Percentiles rank a stretch among this genome's conserved stretches.
Conservation (phyloP, 2,888 invertebrate genomes). For the Spialia ferax region DNA sequence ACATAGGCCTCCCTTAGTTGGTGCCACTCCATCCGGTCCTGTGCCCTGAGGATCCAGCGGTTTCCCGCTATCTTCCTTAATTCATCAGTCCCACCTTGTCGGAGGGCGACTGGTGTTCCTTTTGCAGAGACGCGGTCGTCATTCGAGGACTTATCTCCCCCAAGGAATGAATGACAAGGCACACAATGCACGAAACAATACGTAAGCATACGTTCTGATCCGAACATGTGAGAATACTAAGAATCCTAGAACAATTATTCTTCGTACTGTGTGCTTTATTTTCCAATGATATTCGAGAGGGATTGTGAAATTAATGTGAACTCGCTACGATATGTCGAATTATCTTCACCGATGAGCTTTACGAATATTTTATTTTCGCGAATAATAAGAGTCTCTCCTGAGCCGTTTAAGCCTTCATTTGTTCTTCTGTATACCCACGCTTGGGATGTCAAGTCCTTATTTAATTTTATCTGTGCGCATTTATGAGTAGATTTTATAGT, state of each 20-base stretch:
- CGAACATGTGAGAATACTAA: background rate
- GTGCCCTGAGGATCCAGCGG: too few relatives aligned
- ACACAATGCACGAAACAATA: background rate
- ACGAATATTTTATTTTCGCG: slow-evolving; percentile 34
- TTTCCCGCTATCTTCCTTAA: too few relatives aligned
- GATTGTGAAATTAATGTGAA: slow-evolving; percentile 38
- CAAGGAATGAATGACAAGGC: too few relatives aligned
- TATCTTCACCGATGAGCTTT: slow-evolving; percentile 34
- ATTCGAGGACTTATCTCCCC: too few relatives aligned
- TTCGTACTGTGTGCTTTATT: slow-evolving; percentile 20
- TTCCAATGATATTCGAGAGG: slow-evolving; percentile 32
- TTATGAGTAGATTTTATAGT: slow-evolving; percentile 33
- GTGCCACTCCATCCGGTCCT: too few relatives aligned
- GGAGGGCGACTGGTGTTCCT: too few relatives aligned
- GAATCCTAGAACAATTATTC: background rate
- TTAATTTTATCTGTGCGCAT: slow-evolving; percentile 20
- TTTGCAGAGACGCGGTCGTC: too few relatives aligned
- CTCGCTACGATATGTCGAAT: slow-evolving; percentile 36
- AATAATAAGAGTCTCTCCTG: slow-evolving; percentile 27
- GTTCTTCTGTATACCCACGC: slow-evolving; percentile 11
- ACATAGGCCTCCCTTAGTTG: too few relatives aligned
- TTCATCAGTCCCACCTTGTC: too few relatives aligned
- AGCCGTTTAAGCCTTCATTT: slow-evolving; percentile 22
- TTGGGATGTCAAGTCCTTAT: slow-evolving; percentile 11
- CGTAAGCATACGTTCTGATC: background rate